Evolutionary conservation across 1,140 invertebrate species (phyloP), one percentile per base, ranked within the genome.

Genomic region (Venturia canescens): DNA sequence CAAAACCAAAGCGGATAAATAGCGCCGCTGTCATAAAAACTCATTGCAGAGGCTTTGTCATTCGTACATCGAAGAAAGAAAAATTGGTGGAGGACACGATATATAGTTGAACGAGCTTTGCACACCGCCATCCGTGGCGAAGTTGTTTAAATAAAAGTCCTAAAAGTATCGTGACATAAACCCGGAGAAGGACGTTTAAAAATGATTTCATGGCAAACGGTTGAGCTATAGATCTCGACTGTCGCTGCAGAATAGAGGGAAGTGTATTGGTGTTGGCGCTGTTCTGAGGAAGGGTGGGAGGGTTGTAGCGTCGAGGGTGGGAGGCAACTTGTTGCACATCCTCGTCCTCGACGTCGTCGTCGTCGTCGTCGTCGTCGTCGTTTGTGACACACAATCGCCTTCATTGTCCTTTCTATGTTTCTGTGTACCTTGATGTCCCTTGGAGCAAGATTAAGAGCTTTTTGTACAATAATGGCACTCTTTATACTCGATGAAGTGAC

Each of bases 301-400:
- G 53, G 50, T 44, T 29, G 27, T 63, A 44, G 34, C 16, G 18
- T 53, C 50, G 18, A 53, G 83, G 81, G 80, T 71, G 27, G 60
- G 78, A 78, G 82, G 78, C 87, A 89, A 89, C 88, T 89, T 89
- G 88, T 89, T 89, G 88, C 88, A 86, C 81, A 76, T 70, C 50
- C 18, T 53, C 50, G 50, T n/a, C 50, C 2, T 53, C 50, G 50
- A n/a, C 6, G 50, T 53, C 50, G 50, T 53, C 50, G 50, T 53
- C 18, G 50, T 53, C 18, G 50, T 44, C 38, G 38, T 53, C 50
- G 50, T 53, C 16, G 50, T 53, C 50, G 50, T 53, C 50, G 50
- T 53, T 53, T 18, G 85, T 88, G 87, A 88, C 87, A 87, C 85
- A 88, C 85, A 85, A 87, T 53, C 50, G 50, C 16, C 16, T 18